Conservation (phyloP, 2,797 vertebrate species). For the Lophius americanus region DNA sequence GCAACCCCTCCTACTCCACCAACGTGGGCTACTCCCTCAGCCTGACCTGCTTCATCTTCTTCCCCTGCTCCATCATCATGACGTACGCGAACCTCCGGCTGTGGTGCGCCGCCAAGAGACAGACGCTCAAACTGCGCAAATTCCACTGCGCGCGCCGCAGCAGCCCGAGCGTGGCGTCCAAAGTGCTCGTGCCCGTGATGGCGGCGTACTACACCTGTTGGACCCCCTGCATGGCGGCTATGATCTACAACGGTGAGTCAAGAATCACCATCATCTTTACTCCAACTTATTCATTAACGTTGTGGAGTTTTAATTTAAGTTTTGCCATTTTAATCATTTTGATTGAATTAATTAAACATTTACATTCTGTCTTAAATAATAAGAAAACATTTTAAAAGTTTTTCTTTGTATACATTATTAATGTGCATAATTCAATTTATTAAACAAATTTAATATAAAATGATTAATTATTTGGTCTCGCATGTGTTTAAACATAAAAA, state of each 20-base stretch:
- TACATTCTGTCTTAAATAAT: too few relatives aligned
- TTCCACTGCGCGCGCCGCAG: slow-evolving; percentile 57
- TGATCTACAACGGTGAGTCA: slow-evolving; percentile 87
- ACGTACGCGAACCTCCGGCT: slow-evolving; percentile 85
- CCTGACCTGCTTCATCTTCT: slow-evolving; percentile 85
- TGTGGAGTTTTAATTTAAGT: too few relatives aligned
- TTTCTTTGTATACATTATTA: too few relatives aligned
- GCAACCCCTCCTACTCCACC: slow-evolving; percentile 86
- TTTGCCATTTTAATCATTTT: too few relatives aligned
- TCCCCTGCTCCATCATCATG: slow-evolving; percentile 86
- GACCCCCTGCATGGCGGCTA: slow-evolving; percentile 86
- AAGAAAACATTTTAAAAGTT: too few relatives aligned
- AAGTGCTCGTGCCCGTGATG: slow-evolving; percentile 86
- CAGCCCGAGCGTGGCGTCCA: slow-evolving; percentile 74
- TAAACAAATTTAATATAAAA: too few relatives aligned
- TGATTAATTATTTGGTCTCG: too few relatives aligned
- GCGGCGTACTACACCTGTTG: slow-evolving; percentile 86
- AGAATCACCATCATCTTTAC: not conserved
- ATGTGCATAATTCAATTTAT: too few relatives aligned
- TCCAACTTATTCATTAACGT: too few relatives aligned
- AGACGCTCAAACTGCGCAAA: slow-evolving; percentile 77
- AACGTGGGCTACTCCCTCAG: slow-evolving; percentile 82
- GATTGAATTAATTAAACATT: too few relatives aligned
- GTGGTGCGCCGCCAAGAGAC: slow-evolving; percentile 85
- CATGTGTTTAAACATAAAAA: too few relatives aligned